phyloP scores from a whole-genome alignment of 2,113 vertebrate genomes.

The Phylloscopus whistleri region DNA sequence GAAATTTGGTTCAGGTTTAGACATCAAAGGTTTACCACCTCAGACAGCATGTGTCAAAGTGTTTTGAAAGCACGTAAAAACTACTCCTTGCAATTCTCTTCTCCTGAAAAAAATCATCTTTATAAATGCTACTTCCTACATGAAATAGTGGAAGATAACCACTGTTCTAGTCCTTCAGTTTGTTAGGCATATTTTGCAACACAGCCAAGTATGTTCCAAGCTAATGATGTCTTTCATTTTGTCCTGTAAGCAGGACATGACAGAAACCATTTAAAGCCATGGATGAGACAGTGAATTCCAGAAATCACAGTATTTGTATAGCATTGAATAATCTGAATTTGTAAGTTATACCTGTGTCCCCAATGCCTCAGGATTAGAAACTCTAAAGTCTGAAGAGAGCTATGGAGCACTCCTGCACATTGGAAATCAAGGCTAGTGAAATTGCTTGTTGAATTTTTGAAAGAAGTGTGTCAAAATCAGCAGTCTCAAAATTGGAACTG shows the following conservation, averaged over 20 bases:
- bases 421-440: not conserved
- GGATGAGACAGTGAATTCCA: not conserved
- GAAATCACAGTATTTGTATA: not conserved
- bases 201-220: not conserved
- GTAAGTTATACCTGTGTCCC: accelerated
- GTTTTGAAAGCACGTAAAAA: not conserved
- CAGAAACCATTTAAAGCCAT: not conserved
- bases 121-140: not conserved
- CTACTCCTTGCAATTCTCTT: not conserved
- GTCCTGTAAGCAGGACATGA: not conserved
- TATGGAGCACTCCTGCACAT: accelerated
- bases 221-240: not conserved
- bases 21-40: not conserved
- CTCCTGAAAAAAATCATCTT: not conserved
- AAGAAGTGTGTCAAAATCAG: not conserved
- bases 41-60: not conserved
- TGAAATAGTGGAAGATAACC: not conserved
- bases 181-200: not conserved
- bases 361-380: not conserved
- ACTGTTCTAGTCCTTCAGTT: not conserved
- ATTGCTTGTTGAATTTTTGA: not conserved
- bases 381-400: not conserved
- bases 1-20: not conserved
- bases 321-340: not conserved
- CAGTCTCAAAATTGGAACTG: not conserved